These are phyloP conservation scores for Drosophila orosa DNA, from an alignment of 1,140 invertebrate species.

Conservation along the genomic window DNA sequence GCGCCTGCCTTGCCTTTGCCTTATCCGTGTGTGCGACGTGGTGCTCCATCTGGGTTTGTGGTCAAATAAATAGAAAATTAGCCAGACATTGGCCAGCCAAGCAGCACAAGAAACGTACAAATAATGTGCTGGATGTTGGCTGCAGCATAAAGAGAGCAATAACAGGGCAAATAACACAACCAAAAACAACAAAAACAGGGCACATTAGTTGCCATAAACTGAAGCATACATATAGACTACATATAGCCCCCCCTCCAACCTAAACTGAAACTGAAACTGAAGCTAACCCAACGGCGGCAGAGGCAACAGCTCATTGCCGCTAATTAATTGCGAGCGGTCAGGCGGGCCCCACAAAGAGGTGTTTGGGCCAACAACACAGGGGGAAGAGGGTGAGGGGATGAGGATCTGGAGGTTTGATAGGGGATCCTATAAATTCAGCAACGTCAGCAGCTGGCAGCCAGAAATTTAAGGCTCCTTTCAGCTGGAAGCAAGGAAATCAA, in stretches of 20 bases:
- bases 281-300: constrained; percentile 25
- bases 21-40: constrained; percentile 38
- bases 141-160: constrained; percentile 58
- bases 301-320: constrained; percentile 75
- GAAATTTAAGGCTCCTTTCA: constrained; percentile 42
- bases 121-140: constrained; percentile 53
- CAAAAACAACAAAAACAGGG: constrained; percentile 36
- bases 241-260: constrained; percentile 1
- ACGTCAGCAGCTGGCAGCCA: constrained; percentile 45
- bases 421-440: constrained; percentile 31
- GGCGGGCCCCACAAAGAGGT: constrained; percentile 46
- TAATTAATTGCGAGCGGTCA: constrained; percentile 77
- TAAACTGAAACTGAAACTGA: constrained; percentile 33
- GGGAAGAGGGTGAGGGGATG: neutral
- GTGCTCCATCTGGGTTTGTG: constrained; percentile 57
- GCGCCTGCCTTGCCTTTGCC: constrained; percentile 14
- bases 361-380: constrained; percentile 6
- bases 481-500: constrained; percentile 32
- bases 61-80: constrained; percentile 82
- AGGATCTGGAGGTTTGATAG: constrained; percentile 11
- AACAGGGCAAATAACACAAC: constrained; percentile 23
- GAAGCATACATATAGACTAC: constrained; percentile 17
- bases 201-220: constrained; percentile 70
- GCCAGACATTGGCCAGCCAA: constrained; percentile 72
- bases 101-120: constrained; percentile 64